These are phyloP conservation scores for Macquaria australasica DNA, from an alignment of 2,113 vertebrate species.

Conservation along the genomic window DNA sequence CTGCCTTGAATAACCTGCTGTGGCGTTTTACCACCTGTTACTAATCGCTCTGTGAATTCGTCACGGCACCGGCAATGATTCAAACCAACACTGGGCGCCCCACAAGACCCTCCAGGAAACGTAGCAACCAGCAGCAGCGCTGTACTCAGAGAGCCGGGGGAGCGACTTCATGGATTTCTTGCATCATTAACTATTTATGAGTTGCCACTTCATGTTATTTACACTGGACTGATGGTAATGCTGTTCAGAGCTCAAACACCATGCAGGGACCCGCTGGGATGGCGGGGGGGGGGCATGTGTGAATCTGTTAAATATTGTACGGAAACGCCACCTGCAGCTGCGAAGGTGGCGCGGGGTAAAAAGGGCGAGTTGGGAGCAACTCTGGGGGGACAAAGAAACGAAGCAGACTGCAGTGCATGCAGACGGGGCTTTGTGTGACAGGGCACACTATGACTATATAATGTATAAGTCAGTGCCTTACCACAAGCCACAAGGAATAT, in stretches of 20 bases:
- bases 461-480: constrained; percentile 69
- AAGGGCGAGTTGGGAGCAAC: constrained; percentile 51
- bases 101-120: constrained; percentile 75
- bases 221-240: constrained; percentile 89
- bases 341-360: constrained; percentile 69
- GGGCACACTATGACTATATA: constrained; percentile 62
- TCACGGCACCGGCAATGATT: constrained; percentile 73
- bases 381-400: constrained; percentile 44
- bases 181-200: constrained; percentile 93
- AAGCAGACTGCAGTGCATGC: constrained; percentile 56
- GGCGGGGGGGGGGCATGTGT: constrained; percentile 79
- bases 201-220: constrained; percentile 95
- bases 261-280: constrained; percentile 79
- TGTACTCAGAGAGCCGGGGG: constrained; percentile 61
- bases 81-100: constrained; percentile 73
- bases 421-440: constrained; percentile 41
- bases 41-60: constrained; percentile 79
- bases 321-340: constrained; percentile 89
- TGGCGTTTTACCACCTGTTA: constrained; percentile 85
- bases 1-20: constrained; percentile 69
- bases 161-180: constrained; percentile 87
- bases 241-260: constrained; percentile 86
- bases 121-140: constrained; percentile 54
- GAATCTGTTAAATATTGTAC: constrained; percentile 87
- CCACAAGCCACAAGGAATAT: constrained; percentile 73